phyloP scores from a whole-genome alignment of 2,888 invertebrate genomes.

The Melangyna quadrimaculata region DNA sequence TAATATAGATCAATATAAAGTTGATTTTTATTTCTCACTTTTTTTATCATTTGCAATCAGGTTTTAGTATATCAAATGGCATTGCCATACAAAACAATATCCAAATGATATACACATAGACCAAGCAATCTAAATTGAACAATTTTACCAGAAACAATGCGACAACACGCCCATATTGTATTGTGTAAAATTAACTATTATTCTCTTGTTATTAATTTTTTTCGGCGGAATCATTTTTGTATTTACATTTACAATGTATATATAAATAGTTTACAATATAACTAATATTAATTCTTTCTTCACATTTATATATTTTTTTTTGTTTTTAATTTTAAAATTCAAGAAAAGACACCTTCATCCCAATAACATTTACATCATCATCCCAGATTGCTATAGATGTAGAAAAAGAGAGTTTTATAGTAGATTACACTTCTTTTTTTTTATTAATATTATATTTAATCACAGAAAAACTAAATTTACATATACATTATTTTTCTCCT shows the following conservation, averaged over 20 bases:
- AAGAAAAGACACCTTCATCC: slow-evolving; percentile 67
- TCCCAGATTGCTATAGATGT: slow-evolving; percentile 57
- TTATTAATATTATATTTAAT: slow-evolving; percentile 77
- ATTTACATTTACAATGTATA: slow-evolving; percentile 70
- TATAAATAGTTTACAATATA: slow-evolving; percentile 68
- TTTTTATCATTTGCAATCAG: background rate
- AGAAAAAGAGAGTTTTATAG: slow-evolving; percentile 65
- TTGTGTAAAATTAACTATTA: slow-evolving; percentile 69
- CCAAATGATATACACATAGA: slow-evolving; percentile 25
- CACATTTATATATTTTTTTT: slow-evolving; percentile 47
- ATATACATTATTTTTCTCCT: slow-evolving; percentile 46
- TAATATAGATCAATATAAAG: slow-evolving; percentile 56
- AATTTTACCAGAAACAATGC: slow-evolving; percentile 42
- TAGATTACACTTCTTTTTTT: slow-evolving; percentile 57
- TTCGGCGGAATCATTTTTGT: slow-evolving; percentile 71
- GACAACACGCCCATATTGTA: slow-evolving; percentile 55
- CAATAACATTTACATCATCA: slow-evolving; percentile 58
- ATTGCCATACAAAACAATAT: slow-evolving; percentile 22
- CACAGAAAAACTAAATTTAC: slow-evolving; percentile 70
- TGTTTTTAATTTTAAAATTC: slow-evolving; percentile 28
- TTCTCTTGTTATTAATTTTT: slow-evolving; percentile 21
- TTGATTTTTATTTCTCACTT: background rate
- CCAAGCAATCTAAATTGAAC: slow-evolving; percentile 23
- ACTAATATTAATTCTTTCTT: slow-evolving; percentile 59
- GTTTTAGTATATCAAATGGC: slow-evolving; percentile 24